Conservation (phyloP, 2,113 vertebrate genomes). For the Anhinga rufa region DNA sequence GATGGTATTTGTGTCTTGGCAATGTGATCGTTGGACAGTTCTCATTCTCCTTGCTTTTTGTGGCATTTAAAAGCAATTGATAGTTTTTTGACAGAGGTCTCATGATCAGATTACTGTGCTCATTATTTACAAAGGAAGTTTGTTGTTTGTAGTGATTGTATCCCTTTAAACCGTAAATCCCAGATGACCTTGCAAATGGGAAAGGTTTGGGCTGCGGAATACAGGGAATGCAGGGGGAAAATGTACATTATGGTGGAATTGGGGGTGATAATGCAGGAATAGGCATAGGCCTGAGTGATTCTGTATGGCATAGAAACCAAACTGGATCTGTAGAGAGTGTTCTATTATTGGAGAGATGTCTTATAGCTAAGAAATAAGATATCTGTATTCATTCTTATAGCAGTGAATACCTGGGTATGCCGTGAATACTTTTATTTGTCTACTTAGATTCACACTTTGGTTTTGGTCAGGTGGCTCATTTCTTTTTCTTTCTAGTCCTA, state of each 20-base stretch:
- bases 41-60: neutral
- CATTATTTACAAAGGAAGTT: neutral
- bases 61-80: neutral
- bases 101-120: neutral
- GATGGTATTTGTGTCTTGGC: neutral
- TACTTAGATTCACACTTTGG: neutral
- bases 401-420: neutral
- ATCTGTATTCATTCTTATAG: neutral
- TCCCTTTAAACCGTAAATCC: neutral
- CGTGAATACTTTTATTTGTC: neutral
- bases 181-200: neutral
- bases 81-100: neutral
- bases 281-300: neutral
- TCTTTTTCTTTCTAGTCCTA: neutral
- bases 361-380: neutral
- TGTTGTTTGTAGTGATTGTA: neutral
- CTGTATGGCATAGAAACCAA: neutral
- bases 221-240: neutral
- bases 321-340: neutral
- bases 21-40: neutral
- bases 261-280: neutral
- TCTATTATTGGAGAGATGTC: neutral
- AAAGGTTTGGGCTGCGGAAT: neutral
- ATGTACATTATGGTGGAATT: neutral
- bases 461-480: neutral